Percentiles rank a stretch among this genome's conserved stretches.
phyloP scores from a whole-genome alignment of 2,888 invertebrate species.

The Phragmatobia fuliginosa region DNA sequence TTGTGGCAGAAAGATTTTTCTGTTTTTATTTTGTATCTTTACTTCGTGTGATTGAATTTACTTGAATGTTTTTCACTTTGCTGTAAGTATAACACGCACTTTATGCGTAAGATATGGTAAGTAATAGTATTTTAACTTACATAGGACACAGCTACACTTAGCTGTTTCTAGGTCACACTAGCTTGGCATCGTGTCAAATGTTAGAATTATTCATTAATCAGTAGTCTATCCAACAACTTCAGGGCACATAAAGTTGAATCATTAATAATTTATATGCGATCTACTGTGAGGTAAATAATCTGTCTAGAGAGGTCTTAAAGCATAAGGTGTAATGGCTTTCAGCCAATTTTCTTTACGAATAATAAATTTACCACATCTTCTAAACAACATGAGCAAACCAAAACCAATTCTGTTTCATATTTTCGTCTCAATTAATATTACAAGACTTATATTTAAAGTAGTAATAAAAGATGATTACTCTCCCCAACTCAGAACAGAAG shows the following conservation, averaged over 20 bases:
- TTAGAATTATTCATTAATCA: conserved; percentile 10
- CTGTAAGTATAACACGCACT: background rate
- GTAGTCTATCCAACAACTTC: background rate
- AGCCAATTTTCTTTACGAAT: conserved; percentile 17
- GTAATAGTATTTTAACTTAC: background rate
- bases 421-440: conserved; percentile 36
- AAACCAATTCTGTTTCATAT: conserved; percentile 32
- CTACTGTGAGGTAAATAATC: conserved; percentile 1
- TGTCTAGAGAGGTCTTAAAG: background rate
- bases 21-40: conserved; percentile 23
- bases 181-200: conserved; percentile 9
- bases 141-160: background rate
- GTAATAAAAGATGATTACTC: conserved; percentile 69
- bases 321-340: conserved; percentile 7
- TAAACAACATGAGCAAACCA: conserved; percentile 30
- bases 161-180: conserved; percentile 5
- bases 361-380: conserved; percentile 38
- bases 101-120: background rate
- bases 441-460: conserved; percentile 44
- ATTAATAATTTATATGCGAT: conserved; percentile 8
- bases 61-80: background rate
- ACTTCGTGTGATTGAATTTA: conserved; percentile 4
- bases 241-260: background rate
- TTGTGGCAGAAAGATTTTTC: conserved; percentile 37
- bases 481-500: conserved; percentile 58